Percentiles rank a stretch among this genome's conserved stretches.
These are phyloP conservation scores for Urocyon cinereoargenteus DNA, from an alignment of 2,797 vertebrate species.

Conservation along the genomic window DNA sequence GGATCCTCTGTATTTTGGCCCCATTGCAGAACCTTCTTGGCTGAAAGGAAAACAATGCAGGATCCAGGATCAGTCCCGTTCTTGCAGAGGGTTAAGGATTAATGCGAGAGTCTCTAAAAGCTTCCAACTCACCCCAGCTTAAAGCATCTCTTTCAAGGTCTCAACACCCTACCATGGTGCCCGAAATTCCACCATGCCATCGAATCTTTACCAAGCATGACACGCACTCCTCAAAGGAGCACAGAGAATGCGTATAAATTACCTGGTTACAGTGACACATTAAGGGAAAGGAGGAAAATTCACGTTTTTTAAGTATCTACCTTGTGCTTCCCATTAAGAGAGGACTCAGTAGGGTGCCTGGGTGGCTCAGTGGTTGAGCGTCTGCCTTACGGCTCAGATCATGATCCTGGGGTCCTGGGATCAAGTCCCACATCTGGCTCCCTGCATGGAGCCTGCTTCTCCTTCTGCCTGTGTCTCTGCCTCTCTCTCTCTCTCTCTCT, in stretches of 20 bases:
- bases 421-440: no score
- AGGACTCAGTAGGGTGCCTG: not conserved
- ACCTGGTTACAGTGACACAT: fast-evolving
- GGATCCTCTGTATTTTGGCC: no score
- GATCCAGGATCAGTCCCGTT: no score
- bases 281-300: not conserved
- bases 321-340: not conserved
- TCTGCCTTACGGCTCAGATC: no score
- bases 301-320: not conserved
- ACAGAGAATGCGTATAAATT: not conserved
- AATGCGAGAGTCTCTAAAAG: not conserved
- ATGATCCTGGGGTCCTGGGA: no score
- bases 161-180: not conserved
- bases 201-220: not conserved
- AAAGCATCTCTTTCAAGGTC: not conserved
- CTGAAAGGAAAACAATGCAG: not conserved
- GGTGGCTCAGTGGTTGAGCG: no score
- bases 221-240: not conserved
- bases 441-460: no score
- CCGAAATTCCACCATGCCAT: not conserved
- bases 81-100: not conserved
- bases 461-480: no score
- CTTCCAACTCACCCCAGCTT: not conserved
- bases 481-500: no score
- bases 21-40: not conserved